These are phyloP conservation scores for Reticulitermes lucifugus DNA, from an alignment of 2,888 invertebrate species.

Conservation along the genomic window DNA sequence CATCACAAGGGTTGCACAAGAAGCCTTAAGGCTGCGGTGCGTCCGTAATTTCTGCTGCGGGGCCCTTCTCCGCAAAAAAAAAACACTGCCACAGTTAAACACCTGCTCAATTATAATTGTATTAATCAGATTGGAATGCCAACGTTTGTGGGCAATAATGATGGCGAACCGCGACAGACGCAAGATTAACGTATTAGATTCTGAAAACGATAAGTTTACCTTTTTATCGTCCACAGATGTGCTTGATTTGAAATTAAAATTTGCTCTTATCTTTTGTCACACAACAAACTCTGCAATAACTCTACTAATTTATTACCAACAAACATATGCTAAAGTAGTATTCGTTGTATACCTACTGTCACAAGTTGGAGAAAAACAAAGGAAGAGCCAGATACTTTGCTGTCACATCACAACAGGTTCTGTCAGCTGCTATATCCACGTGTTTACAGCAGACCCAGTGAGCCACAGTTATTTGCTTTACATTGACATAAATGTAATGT, in stretches of 20 bases:
- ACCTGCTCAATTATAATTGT: too few relatives aligned
- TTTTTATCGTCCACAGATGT: not conserved
- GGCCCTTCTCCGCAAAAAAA: too few relatives aligned
- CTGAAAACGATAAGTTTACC: not conserved
- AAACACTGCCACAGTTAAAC: too few relatives aligned
- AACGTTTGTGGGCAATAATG: not conserved
- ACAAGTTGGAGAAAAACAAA: not conserved
- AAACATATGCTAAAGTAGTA: not conserved
- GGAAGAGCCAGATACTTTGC: not conserved
- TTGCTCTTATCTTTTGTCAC: not conserved
- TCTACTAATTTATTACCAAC: not conserved
- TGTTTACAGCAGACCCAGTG: not conserved
- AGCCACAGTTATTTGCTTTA: not conserved
- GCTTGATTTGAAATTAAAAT: conserved; percentile 12
- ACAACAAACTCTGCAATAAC: not conserved
- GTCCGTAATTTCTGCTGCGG: too few relatives aligned
- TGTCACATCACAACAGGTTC: not conserved
- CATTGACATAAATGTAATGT: not conserved
- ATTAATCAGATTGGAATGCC: too few relatives aligned
- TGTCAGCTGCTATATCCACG: not conserved
- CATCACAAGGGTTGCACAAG: too few relatives aligned
- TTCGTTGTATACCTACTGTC: not conserved
- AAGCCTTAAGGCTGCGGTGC: too few relatives aligned
- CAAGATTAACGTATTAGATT: not conserved
- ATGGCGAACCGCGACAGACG: not conserved